phyloP scores from a whole-genome alignment of 2,888 invertebrate genomes.

The Cyclophora albipunctata region DNA sequence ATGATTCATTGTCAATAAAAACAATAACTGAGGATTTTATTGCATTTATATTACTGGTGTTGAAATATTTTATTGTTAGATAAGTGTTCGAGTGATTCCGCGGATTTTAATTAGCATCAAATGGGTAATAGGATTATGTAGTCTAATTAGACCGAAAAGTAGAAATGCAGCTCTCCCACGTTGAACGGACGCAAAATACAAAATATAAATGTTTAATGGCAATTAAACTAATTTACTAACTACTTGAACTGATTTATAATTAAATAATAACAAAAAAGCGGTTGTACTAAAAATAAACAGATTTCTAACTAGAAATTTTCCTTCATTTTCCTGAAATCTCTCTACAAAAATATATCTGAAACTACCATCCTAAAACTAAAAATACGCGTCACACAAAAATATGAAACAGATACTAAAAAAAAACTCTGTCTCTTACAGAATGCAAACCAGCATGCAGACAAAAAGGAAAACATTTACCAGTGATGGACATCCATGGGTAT shows the following conservation, averaged over 20 bases:
- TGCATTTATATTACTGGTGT: constrained; percentile 30
- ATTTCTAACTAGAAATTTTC: no score
- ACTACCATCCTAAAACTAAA: no score
- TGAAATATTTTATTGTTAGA: constrained; percentile 33
- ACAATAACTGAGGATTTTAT: constrained; percentile 41
- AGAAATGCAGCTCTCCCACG: neutral
- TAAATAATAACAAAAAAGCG: no score
- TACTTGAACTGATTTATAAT: no score
- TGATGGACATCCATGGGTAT: constrained; percentile 97
- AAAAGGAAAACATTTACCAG: constrained; percentile 82
- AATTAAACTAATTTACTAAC: no score
- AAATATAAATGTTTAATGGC: no score
- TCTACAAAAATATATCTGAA: no score
- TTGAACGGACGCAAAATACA: no score
- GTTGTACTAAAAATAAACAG: no score
- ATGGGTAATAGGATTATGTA: constrained; percentile 12
- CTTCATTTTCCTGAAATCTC: no score
- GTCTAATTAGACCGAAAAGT: constrained; percentile 26
- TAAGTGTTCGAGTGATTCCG: constrained; percentile 21
- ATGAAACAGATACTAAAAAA: no score
- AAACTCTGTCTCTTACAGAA: constrained; percentile 16
- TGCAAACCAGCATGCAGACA: constrained; percentile 44
- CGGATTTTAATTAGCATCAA: constrained; percentile 23
- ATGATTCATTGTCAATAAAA: constrained; percentile 37
- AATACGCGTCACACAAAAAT: no score